Evolutionary conservation across 37 sponge, comb jelly and placozoan genomes (phyloP).

Genomic region (Agelas oroides): DNA sequence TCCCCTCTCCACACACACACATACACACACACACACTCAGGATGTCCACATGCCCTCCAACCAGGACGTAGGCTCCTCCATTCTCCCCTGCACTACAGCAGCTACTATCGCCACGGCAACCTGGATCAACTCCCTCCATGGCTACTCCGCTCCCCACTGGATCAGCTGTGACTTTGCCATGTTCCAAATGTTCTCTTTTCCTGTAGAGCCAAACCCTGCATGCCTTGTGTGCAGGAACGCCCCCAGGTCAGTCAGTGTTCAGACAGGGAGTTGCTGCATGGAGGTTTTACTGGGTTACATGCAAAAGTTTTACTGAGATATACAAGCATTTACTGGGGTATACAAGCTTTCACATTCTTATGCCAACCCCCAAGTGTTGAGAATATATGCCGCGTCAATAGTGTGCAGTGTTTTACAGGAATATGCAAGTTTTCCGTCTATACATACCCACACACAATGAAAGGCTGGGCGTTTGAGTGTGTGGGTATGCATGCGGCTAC

Average conservation of each 20-base stretch:
- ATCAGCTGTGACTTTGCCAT: conserved; percentile 39
- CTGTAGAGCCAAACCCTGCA: conserved; percentile 23
- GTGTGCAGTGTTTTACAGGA: too few species aligned
- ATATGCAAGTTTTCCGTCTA: too few species aligned
- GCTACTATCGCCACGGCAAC: conserved; percentile 45
- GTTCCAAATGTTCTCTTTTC: conserved; percentile 51
- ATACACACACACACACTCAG: conserved; percentile 13
- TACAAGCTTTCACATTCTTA: too few species aligned
- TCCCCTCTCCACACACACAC: too few species aligned
- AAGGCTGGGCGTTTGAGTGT: too few species aligned
- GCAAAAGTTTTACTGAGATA: neutral
- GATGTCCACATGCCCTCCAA: conserved; percentile 48
- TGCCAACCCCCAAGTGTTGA: too few species aligned
- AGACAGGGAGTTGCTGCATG: too few species aligned
- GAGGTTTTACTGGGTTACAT: neutral
- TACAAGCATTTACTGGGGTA: neutral
- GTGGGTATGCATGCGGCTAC: too few species aligned
- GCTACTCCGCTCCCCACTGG: conserved; percentile 58
- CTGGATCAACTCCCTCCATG: conserved; percentile 57
- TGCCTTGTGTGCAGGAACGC: conserved; percentile 52
- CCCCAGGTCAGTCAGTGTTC: conserved; percentile 28
- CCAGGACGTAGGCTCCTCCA: conserved; percentile 62
- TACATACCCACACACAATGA: too few species aligned
- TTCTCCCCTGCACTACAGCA: conserved; percentile 50
- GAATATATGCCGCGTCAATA: too few species aligned